Base-by-base conservation (phyloP, 92 coral and sea anemone species). In the Heteractis magnifica region DNA sequence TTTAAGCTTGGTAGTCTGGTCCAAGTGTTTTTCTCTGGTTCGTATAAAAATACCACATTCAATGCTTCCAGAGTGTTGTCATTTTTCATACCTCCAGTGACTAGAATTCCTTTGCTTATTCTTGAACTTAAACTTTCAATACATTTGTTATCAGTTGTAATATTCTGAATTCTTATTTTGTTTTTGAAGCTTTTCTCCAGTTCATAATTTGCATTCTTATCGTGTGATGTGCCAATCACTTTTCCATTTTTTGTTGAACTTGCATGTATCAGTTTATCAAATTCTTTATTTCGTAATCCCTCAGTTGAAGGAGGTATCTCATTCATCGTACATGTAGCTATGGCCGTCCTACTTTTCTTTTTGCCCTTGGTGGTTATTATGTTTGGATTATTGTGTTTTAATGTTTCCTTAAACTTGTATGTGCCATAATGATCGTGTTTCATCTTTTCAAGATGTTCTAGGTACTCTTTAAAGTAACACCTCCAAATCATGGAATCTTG, bases 391-490 rank as follows among this genome's bases (percentile, higher is more conserved):
- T 60, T 2, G 5, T 79, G n/a, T 79, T 20, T n/a, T 41, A 19
- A 6, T 59, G 1, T 8, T 79, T 8, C 52, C 44, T 26, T 21
- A 20, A 48, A 0, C 14, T 68, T 41, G 3, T 5, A 53, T n/a
- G 71, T 13, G 55, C 18, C 18, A 6, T 51, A 16, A 18, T 78
- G 52, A 4, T 5, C 14, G 49, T 26, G 65, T 71, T 49, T 6
- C 6, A 7, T n/a, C 11, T 55, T 74, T 44, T 72, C 85, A 49
- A 15, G 5, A 20, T 56, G 60, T 76, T 71, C 16, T 6, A 85
- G 60, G 34, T 78, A 85, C 26, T 77, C 83, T 71, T 85, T 85
- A 64, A 85, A 85, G 60, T n/a, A 71, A 16, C 55, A 49, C 72
- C 77, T 44, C 71, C 62, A 85, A 58, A 79, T 79, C 78, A 60